Percentiles rank a stretch among this genome's conserved stretches.
phyloP scores from a whole-genome alignment of 2,888 invertebrate species.

The Drepana falcataria region DNA sequence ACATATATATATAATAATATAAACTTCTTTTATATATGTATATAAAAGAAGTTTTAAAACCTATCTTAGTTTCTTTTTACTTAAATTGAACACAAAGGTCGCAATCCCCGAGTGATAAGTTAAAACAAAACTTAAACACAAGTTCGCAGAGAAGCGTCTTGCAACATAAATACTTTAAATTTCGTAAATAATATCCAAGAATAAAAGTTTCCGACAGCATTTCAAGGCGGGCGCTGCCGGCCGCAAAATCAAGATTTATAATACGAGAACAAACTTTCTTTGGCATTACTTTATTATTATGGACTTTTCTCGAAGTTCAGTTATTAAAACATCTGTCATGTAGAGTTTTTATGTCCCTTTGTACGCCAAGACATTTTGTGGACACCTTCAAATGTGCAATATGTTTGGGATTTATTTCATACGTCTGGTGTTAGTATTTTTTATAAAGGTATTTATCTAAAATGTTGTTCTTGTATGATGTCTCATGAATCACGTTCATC shows the following conservation, averaged over 20 bases:
- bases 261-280: constrained; percentile 1
- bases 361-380: neutral
- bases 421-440: neutral
- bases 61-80: too few relatives aligned
- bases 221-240: neutral
- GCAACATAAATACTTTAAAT: neutral
- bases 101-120: too few relatives aligned
- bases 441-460: neutral
- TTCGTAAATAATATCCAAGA: neutral
- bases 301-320: neutral
- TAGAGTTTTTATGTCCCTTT: neutral
- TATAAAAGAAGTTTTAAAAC: too few relatives aligned
- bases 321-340: constrained; percentile 2
- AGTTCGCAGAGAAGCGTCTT: neutral
- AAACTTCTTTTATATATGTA: too few relatives aligned
- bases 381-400: neutral
- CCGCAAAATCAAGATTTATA: constrained; percentile 3
- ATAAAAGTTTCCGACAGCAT: neutral
- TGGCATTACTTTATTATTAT: neutral
- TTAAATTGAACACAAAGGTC: too few relatives aligned
- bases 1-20: too few relatives aligned
- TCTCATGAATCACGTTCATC: too few relatives aligned
- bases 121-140: neutral
- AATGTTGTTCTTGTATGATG: neutral
- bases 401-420: neutral